Conservation (phyloP, 2,113 vertebrate genomes). For the Pleuronectes platessa region DNA sequence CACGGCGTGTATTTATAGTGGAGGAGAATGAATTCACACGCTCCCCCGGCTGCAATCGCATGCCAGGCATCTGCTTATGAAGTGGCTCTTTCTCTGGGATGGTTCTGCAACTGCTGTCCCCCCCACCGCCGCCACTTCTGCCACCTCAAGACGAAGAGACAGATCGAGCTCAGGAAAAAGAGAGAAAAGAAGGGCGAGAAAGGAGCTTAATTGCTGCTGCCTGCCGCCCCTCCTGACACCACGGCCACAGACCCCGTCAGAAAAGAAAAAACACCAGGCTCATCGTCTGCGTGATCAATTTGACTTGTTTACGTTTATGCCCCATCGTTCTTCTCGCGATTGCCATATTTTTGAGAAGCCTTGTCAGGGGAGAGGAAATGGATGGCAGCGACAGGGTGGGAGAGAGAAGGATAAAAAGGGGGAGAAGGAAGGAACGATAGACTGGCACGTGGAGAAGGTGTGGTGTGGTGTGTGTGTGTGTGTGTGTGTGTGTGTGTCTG, state of each 20-base stretch:
- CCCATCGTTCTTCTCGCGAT: conserved; percentile 35
- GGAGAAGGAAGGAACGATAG: conserved; percentile 22
- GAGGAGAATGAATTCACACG: conserved; percentile 70
- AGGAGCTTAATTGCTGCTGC: conserved; percentile 61
- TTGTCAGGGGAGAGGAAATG: conserved; percentile 43
- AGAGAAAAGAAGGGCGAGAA: conserved; percentile 39
- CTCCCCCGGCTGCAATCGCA: conserved; percentile 60
- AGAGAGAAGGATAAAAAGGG: conserved; percentile 7
- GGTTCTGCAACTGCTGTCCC: conserved; percentile 33
- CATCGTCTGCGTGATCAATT: conserved; percentile 68
- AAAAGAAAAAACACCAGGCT: conserved; percentile 21
- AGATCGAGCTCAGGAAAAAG: conserved; percentile 29
- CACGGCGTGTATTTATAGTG: conserved; percentile 66
- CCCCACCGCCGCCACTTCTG: not conserved
- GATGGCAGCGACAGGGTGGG: conserved; percentile 33
- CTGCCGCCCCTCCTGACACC: not conserved
- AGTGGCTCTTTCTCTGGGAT: conserved; percentile 67
- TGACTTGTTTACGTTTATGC: conserved; percentile 75
- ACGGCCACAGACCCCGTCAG: not conserved
- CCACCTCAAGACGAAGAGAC: conserved; percentile 36
- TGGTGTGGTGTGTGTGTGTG: not conserved
- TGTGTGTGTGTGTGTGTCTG: not conserved
- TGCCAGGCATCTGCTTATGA: conserved; percentile 77
- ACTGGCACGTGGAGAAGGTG: conserved; percentile 47
- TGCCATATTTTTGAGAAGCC: conserved; percentile 70